A percentile compares a stretch with the other conserved stretches of the same genome.
Evolutionary conservation across 2,797 vertebrate species (phyloP).

Genomic region (Takifugu rubripes): DNA sequence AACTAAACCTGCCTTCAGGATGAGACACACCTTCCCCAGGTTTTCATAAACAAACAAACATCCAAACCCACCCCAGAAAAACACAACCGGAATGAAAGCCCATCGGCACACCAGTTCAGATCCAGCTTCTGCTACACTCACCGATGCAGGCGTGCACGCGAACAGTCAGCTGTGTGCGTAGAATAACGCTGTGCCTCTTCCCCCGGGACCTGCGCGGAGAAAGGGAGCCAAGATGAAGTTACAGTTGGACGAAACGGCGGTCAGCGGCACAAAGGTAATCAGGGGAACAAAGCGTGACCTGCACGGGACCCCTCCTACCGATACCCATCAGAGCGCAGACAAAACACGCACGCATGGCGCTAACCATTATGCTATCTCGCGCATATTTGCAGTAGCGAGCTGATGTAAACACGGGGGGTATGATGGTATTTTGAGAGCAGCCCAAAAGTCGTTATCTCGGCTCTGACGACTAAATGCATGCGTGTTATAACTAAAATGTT

Average conservation of each 20-base stretch:
- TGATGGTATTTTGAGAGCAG: constrained; percentile 21
- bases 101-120: too few species aligned
- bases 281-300: constrained; percentile 14
- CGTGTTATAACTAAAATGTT: too few species aligned
- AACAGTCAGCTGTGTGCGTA: constrained; percentile 91
- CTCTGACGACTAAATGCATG: not conserved
- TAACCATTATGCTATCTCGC: constrained; percentile 3
- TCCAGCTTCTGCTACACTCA: constrained; percentile 69
- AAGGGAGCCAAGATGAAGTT: not conserved
- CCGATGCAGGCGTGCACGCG: constrained; percentile 94
- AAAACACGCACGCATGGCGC: constrained; percentile 49
- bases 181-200: constrained; percentile 91
- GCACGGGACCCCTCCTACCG: constrained; percentile 39
- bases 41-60: too few species aligned
- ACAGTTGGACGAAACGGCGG: not conserved
- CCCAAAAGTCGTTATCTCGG: constrained; percentile 5
- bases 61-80: too few species aligned
- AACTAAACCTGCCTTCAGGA: too few species aligned
- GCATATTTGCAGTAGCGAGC: constrained; percentile 25
- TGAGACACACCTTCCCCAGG: too few species aligned
- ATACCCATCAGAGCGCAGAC: constrained; percentile 63
- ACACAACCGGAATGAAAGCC: too few species aligned
- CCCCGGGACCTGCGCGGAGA: constrained; percentile 75
- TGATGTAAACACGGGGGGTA: constrained; percentile 18
- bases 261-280: constrained; percentile 11